A percentile compares a stretch with the other conserved stretches of the same genome.
These are phyloP conservation scores for Herpailurus yagouaroundi DNA, from an alignment of 2,113 vertebrate genomes.

Conservation along the genomic window DNA sequence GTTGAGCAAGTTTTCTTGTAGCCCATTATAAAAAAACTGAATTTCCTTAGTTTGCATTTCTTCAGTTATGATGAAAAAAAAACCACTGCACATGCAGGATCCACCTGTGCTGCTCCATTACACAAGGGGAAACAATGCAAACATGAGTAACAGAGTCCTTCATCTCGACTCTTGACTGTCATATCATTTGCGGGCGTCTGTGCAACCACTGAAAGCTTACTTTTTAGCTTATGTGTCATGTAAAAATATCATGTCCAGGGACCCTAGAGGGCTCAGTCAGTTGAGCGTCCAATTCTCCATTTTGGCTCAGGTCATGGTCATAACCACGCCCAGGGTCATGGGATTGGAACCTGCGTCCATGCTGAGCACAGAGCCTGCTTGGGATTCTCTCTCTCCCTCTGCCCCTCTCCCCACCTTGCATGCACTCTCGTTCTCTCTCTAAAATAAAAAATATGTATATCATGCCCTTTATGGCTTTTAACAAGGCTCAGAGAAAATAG, in stretches of 20 bases:
- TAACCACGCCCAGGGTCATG: no score
- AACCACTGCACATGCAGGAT: accelerated
- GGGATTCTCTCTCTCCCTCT: no score
- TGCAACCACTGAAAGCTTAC: background rate
- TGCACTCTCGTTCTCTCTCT: no score
- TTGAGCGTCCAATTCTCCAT: no score
- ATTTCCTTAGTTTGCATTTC: background rate
- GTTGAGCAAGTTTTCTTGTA: background rate
- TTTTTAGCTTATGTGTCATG: background rate
- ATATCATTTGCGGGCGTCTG: background rate
- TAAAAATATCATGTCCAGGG: background rate
- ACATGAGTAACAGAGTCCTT: background rate
- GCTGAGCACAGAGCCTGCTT: no score
- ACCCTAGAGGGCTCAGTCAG: no score
- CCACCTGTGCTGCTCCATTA: accelerated
- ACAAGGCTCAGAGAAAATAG: background rate
- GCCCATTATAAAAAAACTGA: background rate
- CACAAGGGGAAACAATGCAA: background rate
- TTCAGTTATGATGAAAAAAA: background rate
- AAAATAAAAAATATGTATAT: background rate
- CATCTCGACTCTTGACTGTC: background rate
- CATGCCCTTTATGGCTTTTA: background rate
- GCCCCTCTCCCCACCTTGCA: no score
- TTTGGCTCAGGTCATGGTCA: no score
- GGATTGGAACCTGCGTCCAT: no score